These are phyloP conservation scores for Mythimna lalbum DNA, from an alignment of 2,888 invertebrate species.

Conservation along the genomic window DNA sequence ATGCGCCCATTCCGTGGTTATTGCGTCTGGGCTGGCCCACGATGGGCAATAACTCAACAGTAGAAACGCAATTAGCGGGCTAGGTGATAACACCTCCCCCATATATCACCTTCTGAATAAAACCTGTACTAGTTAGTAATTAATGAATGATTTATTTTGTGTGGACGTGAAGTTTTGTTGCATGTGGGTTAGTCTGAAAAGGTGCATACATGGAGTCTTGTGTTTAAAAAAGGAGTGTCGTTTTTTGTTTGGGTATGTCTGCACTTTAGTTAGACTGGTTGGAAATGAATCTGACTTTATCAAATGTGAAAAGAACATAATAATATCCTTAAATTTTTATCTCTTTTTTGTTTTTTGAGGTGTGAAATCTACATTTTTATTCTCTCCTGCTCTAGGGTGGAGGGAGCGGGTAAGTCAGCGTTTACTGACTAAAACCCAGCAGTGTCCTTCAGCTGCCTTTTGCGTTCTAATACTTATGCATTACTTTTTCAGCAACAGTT, in stretches of 20 bases:
- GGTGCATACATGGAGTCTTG: conserved; percentile 15
- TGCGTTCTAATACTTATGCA: too few species aligned
- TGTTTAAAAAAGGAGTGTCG: not conserved
- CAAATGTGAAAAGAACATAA: not conserved
- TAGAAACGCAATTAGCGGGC: conserved; percentile 84
- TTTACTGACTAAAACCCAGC: too few species aligned
- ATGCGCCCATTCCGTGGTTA: conserved; percentile 45
- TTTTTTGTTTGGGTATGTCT: not conserved
- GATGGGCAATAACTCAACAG: conserved; percentile 79
- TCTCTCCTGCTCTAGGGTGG: too few species aligned
- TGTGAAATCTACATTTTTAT: too few species aligned
- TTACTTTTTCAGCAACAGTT: too few species aligned
- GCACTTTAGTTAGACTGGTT: not conserved
- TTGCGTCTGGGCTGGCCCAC: conserved; percentile 64
- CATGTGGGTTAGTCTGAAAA: conserved; percentile 19
- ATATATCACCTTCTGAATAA: conserved; percentile 69
- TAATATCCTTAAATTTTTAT: not conserved
- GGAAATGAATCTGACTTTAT: not conserved
- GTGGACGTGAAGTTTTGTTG: conserved; percentile 40
- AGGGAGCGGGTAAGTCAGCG: too few species aligned
- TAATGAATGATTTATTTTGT: conserved; percentile 62
- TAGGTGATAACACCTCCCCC: conserved; percentile 80
- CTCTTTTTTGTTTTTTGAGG: too few species aligned
- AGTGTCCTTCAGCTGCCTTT: too few species aligned
- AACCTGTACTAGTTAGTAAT: conserved; percentile 65